Evolutionary conservation across 2,113 vertebrate genomes (phyloP).

Genomic region (Chloropsis cyanopogon): DNA sequence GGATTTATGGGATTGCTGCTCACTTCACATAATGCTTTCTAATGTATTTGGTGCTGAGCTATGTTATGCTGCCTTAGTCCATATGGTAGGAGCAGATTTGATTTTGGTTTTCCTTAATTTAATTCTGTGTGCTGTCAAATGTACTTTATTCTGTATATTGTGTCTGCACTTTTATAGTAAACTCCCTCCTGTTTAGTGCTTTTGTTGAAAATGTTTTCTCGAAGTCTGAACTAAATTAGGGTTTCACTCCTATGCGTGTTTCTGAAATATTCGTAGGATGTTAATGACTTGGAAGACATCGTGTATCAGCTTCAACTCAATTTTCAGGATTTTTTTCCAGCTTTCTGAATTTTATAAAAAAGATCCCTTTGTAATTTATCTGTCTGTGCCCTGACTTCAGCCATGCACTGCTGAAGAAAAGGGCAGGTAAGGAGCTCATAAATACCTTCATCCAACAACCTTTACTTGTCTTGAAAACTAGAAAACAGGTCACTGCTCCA

Average conservation of each 20-base stretch:
- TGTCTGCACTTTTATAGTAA: slow-evolving; percentile 31
- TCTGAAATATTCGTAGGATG: not conserved
- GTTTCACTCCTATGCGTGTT: not conserved
- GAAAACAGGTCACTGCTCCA: not conserved
- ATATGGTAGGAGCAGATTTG: slow-evolving; percentile 58
- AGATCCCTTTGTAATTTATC: not conserved
- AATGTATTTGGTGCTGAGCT: slow-evolving; percentile 50
- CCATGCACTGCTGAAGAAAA: not conserved
- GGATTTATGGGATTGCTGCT: slow-evolving; percentile 43
- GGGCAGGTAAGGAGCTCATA: not conserved
- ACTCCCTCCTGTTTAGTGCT: slow-evolving; percentile 23
- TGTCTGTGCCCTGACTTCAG: not conserved
- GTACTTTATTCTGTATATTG: slow-evolving; percentile 51
- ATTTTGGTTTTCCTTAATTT: slow-evolving; percentile 60
- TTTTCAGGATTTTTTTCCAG: not conserved
- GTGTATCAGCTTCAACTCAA: not conserved
- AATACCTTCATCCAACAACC: not conserved
- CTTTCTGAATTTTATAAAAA: not conserved
- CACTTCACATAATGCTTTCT: slow-evolving; percentile 50
- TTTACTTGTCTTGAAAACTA: not conserved
- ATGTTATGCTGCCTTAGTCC: slow-evolving; percentile 46
- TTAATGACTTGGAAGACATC: not conserved
- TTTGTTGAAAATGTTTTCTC: slow-evolving; percentile 2
- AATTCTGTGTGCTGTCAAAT: slow-evolving; percentile 57
- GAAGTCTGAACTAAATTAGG: not conserved